These are phyloP conservation scores for Rhincodon typus DNA, from an alignment of 2,797 vertebrate genomes.

Conservation along the genomic window DNA sequence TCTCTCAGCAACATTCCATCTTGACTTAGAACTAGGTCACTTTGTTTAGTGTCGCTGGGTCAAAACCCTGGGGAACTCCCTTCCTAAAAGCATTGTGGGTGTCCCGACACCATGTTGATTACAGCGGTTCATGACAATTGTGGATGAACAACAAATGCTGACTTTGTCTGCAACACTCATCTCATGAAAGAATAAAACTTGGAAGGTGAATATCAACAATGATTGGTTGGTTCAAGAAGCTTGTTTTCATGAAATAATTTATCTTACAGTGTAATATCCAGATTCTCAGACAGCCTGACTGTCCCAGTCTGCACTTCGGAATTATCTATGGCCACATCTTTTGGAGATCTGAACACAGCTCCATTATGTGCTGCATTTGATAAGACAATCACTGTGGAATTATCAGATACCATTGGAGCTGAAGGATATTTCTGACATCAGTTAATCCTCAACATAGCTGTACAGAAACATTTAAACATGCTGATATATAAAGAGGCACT, in stretches of 20 bases:
- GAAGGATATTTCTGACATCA: neutral
- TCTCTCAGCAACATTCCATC: too few species aligned
- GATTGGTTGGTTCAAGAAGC: neutral
- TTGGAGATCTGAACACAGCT: neutral
- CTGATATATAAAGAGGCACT: neutral
- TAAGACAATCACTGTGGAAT: neutral
- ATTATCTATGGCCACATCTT: neutral
- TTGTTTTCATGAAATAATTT: neutral
- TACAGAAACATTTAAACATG: neutral
- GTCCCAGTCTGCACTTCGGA: neutral
- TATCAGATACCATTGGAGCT: neutral
- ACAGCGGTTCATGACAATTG: too few species aligned
- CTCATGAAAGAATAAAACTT: neutral
- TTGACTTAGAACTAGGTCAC: too few species aligned
- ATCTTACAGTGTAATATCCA: too few species aligned
- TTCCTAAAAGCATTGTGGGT: too few species aligned
- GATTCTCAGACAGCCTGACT: neutral
- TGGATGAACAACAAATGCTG: too few species aligned
- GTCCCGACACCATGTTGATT: too few species aligned
- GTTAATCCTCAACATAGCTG: neutral
- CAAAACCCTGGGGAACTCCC: too few species aligned
- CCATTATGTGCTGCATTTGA: neutral
- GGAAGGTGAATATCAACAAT: neutral
- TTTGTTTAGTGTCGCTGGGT: too few species aligned
- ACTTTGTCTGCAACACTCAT: too few species aligned